Evolutionary conservation across 92 coral and sea anemone species (phyloP).

Genomic region (Montipora capitata): DNA sequence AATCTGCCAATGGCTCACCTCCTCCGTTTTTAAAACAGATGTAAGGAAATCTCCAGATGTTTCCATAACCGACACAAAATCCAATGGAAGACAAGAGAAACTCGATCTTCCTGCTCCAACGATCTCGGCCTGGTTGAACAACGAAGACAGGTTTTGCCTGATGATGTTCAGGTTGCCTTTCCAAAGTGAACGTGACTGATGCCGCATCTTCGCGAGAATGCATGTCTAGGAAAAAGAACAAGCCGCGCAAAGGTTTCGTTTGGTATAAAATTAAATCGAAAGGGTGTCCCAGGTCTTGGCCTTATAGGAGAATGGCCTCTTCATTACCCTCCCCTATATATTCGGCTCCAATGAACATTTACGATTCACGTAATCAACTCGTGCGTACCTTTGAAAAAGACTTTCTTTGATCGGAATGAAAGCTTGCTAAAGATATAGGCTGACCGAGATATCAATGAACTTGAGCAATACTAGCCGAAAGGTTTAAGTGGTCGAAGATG

Average conservation of each 20-base stretch:
- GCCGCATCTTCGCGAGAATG: neutral
- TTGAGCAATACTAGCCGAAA: neutral
- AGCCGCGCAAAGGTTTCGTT: neutral
- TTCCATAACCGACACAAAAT: conserved; percentile 96
- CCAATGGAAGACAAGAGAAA: conserved; percentile 93
- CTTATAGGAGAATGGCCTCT: neutral
- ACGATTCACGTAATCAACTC: neutral
- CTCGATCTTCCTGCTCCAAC: conserved; percentile 92
- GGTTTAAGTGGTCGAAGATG: neutral
- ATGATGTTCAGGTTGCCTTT: conserved; percentile 11
- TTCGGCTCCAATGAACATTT: neutral
- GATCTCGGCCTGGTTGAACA: conserved; percentile 63
- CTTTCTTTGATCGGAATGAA: neutral
- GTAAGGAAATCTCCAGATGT: conserved; percentile 97
- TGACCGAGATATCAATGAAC: neutral
- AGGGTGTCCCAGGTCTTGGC: neutral
- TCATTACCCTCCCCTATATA: too few relatives aligned
- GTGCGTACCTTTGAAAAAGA: neutral
- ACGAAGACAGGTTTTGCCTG: conserved; percentile 18
- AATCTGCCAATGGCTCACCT: conserved; percentile 51
- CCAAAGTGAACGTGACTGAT: conserved; percentile 20
- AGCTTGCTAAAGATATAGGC: neutral
- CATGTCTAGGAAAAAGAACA: conserved; percentile 10
- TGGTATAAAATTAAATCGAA: too few relatives aligned
- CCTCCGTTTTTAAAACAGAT: conserved; percentile 97